Conservation (phyloP, 2,113 vertebrate species). For the Myotis brandtii region DNA sequence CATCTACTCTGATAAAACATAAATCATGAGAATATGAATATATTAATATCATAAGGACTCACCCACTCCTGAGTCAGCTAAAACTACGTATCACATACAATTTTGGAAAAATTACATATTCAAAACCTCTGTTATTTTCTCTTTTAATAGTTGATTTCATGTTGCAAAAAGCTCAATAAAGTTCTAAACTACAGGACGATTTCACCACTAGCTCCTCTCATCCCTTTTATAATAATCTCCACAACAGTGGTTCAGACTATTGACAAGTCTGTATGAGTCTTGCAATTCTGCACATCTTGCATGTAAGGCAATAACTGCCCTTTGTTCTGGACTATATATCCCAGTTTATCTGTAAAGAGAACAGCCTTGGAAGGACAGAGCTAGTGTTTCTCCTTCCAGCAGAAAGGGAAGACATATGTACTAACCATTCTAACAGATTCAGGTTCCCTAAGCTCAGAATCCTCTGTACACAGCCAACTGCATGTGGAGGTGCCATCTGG, state of each 20-base stretch:
- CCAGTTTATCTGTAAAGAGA: not conserved
- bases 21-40: not conserved
- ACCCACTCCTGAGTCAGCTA: not conserved
- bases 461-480: not conserved
- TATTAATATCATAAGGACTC: not conserved
- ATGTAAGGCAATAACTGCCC: not conserved
- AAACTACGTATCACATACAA: not conserved
- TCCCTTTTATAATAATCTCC: not conserved
- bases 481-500: not conserved
- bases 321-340: not conserved
- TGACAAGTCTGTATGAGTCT: not conserved
- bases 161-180: not conserved
- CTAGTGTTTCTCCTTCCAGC: not conserved
- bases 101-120: not conserved
- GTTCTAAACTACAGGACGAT: not conserved
- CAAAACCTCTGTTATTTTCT: conserved; percentile 14
- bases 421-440: not conserved
- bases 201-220: not conserved
- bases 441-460: not conserved
- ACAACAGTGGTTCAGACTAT: not conserved
- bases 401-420: not conserved
- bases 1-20: not conserved
- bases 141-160: not conserved
- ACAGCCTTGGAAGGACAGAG: not conserved
- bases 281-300: not conserved